A percentile compares a stretch with the other conserved stretches of the same genome.
These are phyloP conservation scores for Bugula neritina DNA, from an alignment of 2,888 invertebrate species.

Conservation along the genomic window DNA sequence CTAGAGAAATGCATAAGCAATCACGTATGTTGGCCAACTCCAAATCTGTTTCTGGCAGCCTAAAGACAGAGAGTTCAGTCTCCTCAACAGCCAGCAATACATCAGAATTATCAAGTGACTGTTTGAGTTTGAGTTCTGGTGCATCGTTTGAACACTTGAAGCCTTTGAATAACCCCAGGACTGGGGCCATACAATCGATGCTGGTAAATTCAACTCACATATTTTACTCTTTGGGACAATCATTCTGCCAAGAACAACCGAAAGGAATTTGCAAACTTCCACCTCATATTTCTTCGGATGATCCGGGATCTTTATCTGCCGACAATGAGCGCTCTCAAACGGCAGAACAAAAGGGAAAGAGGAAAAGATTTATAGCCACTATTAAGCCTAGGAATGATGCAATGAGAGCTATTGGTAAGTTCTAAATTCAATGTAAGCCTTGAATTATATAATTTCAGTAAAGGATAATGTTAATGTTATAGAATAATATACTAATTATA, in stretches of 20 bases:
- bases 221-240: neutral
- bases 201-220: neutral
- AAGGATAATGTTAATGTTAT: too few relatives aligned
- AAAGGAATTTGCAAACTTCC: neutral
- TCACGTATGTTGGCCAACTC: too few relatives aligned
- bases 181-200: neutral
- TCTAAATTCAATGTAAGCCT: too few relatives aligned
- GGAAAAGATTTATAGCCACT: neutral
- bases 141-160: too few relatives aligned
- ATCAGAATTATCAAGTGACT: too few relatives aligned
- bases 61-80: too few relatives aligned
- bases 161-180: neutral
- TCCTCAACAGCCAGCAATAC: too few relatives aligned
- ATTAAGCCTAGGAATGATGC: conserved; percentile 14
- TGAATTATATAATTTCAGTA: too few relatives aligned
- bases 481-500: too few relatives aligned
- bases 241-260: neutral
- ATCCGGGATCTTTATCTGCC: neutral
- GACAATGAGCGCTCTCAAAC: neutral
- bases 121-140: too few relatives aligned
- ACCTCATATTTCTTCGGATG: neutral
- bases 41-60: too few relatives aligned
- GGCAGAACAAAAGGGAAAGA: neutral
- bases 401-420: neutral
- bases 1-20: too few relatives aligned